Evolutionary conservation across 2,113 vertebrate genomes (phyloP), one percentile per base, ranked within the genome.

Genomic region (Sapajus apella): DNA sequence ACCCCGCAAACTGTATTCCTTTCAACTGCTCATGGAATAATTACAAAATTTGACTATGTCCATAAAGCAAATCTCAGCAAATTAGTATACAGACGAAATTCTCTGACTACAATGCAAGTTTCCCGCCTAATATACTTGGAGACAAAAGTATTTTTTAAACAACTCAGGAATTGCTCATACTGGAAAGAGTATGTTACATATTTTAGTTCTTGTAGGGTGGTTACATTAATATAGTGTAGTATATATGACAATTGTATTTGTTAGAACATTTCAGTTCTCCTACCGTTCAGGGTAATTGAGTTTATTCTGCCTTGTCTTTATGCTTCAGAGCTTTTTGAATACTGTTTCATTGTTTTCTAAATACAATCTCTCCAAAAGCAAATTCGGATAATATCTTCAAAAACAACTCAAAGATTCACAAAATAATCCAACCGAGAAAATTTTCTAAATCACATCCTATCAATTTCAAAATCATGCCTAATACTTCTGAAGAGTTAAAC

Each of bases 351-450:
- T 94, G 35, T 86, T 95, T 82, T 93, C 47, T 83, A 70, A 91
- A 91, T 91, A 70, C 52, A 43, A 84, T 87, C 40, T 80, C 75
- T 87, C n/a, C 72, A 92, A 82, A 90, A 88, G 40, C 25, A 52
- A 50, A 70, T 81, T 88, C 81, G 35, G 75, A 72, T 64, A 70
- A 40, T 89, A 95, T 80, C 50, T 92, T 80, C n/a, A 95, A 81
- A 93, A 95, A 72, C 47, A 95, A 79, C n/a, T 30, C 73, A 81
- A 89, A 96, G 43, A 72, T 32, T 73, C 72, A 86, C 35, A 88
- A 88, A 88, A 77, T 76, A 90, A 79, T 86, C 61, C 8, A 92
- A 56, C 73, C 87, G 94, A 92, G 66, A 73, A 94, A 82, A 91
- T 70, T 91, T 91, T 80, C 52, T 93, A 84, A 95, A 80, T 94